These are phyloP conservation scores for Dioctria rufipes DNA, from an alignment of 2,888 invertebrate species.

Conservation along the genomic window DNA sequence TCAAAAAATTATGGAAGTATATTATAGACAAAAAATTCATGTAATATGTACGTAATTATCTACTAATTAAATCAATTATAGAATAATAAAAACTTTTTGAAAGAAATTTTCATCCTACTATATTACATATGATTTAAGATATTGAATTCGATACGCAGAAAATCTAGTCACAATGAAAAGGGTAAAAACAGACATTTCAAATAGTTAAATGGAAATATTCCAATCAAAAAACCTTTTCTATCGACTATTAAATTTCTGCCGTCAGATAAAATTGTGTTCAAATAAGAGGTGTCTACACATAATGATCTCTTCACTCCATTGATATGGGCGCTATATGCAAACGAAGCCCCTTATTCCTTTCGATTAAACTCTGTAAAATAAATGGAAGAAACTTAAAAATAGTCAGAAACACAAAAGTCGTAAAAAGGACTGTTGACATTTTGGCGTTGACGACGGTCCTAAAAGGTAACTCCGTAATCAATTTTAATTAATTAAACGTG, in stretches of 20 bases:
- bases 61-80: too few relatives aligned
- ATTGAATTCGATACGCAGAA: neutral
- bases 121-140: too few relatives aligned
- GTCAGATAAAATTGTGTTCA: slow-evolving; percentile 37
- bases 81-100: too few relatives aligned
- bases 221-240: neutral
- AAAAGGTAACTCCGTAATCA: slow-evolving; percentile 50
- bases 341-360: slow-evolving; percentile 23
- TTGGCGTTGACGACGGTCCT: slow-evolving; percentile 47
- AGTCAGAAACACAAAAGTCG: slow-evolving; percentile 31
- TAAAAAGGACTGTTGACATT: slow-evolving; percentile 49
- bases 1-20: too few relatives aligned
- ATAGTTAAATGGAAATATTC: slow-evolving; percentile 17
- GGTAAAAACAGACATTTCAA: slow-evolving; percentile 28
- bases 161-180: slow-evolving; percentile 41
- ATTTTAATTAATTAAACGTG: slow-evolving; percentile 52
- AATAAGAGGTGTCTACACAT: slow-evolving; percentile 18
- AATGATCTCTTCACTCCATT: neutral
- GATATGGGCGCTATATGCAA: slow-evolving; percentile 17
- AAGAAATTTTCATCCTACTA: too few relatives aligned
- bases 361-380: slow-evolving; percentile 42
- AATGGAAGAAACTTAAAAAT: slow-evolving; percentile 42
- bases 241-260: slow-evolving; percentile 15
- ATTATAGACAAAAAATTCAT: too few relatives aligned
- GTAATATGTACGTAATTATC: too few relatives aligned